Conservation (phyloP, 1,140 invertebrate species). For the Piezodorus guildinii region DNA sequence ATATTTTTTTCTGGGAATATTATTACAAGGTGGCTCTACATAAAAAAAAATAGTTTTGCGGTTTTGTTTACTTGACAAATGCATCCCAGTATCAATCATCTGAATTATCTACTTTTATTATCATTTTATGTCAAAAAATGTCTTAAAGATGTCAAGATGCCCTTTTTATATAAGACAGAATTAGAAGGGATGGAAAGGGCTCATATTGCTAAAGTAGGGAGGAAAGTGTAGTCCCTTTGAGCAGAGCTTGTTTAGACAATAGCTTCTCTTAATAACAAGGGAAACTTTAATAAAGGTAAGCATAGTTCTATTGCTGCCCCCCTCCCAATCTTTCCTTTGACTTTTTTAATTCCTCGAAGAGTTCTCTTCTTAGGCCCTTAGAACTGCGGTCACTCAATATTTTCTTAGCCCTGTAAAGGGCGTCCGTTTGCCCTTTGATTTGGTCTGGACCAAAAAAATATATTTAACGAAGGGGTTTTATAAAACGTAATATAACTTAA, state of each 20-base stretch:
- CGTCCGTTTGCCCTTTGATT: background rate
- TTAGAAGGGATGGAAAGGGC: conserved; percentile 7
- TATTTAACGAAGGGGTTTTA: too few relatives aligned
- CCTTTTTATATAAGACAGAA: background rate
- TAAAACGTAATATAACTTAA: too few relatives aligned
- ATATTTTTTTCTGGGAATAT: too few relatives aligned
- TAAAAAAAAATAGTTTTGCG: too few relatives aligned
- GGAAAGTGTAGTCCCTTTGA: conserved; percentile 9
- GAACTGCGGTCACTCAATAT: conserved; percentile 7
- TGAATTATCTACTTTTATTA: too few relatives aligned
- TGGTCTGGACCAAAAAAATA: too few relatives aligned
- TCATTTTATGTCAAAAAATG: too few relatives aligned
- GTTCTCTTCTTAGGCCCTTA: background rate
- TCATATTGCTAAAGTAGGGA: conserved; percentile 9
- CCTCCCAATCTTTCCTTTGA: background rate
- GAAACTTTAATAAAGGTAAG: conserved; percentile 12
- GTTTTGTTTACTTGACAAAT: too few relatives aligned
- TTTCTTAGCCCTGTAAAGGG: background rate
- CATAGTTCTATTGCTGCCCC: conserved; percentile 8
- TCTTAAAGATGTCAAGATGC: too few relatives aligned
- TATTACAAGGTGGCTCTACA: too few relatives aligned
- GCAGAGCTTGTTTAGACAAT: conserved; percentile 8
- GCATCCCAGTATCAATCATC: too few relatives aligned
- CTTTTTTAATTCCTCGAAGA: conserved; percentile 10
- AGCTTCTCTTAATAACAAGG: conserved; percentile 12